Evolutionary conservation across 2,888 invertebrate genomes (phyloP).

Genomic region (Drosophila buzzatii): DNA sequence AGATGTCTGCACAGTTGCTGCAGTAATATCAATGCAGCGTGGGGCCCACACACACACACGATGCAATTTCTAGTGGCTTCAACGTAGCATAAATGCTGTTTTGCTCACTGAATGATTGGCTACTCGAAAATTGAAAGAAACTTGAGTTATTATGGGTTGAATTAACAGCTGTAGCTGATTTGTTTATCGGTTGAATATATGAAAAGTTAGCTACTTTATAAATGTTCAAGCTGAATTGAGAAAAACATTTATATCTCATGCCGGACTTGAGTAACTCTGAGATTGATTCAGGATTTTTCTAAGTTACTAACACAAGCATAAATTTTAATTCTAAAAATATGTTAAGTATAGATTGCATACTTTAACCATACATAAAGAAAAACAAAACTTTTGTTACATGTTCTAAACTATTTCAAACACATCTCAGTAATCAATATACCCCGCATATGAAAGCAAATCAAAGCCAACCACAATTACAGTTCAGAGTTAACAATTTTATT

Average conservation of each 20-base stretch:
- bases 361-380: no score
- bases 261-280: neutral
- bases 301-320: no score
- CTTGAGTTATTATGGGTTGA: neutral
- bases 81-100: constrained; percentile 46
- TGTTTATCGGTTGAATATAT: neutral
- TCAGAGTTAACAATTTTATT: constrained; percentile 9
- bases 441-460: neutral
- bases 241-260: neutral
- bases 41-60: constrained; percentile 25
- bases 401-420: neutral
- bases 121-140: constrained; percentile 19
- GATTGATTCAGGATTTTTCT: neutral
- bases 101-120: constrained; percentile 65
- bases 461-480: constrained; percentile 24
- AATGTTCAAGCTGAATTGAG: neutral
- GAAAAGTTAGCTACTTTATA: no score
- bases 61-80: constrained; percentile 31
- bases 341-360: neutral
- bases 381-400: no score
- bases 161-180: neutral
- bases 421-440: neutral
- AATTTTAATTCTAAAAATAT: neutral
- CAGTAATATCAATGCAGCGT: constrained; percentile 19
- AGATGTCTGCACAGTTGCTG: constrained; percentile 68